Percentiles rank a stretch among this genome's conserved stretches.
These are phyloP conservation scores for Diogma glabrata DNA, from an alignment of 2,888 invertebrate genomes.

Conservation along the genomic window DNA sequence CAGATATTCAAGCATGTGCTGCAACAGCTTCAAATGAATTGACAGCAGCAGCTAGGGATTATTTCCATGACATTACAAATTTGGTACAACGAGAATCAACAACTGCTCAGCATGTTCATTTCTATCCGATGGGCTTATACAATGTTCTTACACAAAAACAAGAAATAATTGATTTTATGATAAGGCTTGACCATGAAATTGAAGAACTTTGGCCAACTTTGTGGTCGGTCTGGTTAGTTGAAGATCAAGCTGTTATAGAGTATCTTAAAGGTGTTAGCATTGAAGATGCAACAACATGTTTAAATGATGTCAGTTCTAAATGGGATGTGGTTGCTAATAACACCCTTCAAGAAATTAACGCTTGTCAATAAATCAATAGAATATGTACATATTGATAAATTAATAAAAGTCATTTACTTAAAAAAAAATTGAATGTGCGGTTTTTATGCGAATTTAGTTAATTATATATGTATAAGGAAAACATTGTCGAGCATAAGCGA, in stretches of 20 bases:
- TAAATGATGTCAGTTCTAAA: too few species aligned
- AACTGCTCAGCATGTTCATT: background rate
- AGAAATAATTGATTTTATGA: background rate
- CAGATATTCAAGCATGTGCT: background rate
- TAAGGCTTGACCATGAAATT: background rate
- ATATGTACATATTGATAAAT: too few species aligned
- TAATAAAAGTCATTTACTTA: too few species aligned
- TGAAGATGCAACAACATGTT: too few species aligned
- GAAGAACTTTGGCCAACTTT: background rate
- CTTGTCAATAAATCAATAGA: too few species aligned
- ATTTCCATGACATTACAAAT: background rate
- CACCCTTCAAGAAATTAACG: too few species aligned
- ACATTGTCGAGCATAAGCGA: too few species aligned
- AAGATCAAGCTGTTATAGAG: background rate
- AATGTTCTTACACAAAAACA: constrained; percentile 3
- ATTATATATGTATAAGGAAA: too few species aligned
- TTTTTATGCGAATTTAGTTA: too few species aligned
- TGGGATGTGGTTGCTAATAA: too few species aligned
- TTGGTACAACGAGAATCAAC: background rate
- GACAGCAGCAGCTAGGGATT: background rate
- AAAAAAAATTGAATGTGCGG: too few species aligned
- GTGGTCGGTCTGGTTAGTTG: background rate
- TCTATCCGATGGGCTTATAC: background rate
- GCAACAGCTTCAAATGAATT: background rate
- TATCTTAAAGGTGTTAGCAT: too few species aligned